These are phyloP conservation scores for Xiphorhynchus erythropygius DNA, from an alignment of 2,797 vertebrate genomes.

Conservation along the genomic window DNA sequence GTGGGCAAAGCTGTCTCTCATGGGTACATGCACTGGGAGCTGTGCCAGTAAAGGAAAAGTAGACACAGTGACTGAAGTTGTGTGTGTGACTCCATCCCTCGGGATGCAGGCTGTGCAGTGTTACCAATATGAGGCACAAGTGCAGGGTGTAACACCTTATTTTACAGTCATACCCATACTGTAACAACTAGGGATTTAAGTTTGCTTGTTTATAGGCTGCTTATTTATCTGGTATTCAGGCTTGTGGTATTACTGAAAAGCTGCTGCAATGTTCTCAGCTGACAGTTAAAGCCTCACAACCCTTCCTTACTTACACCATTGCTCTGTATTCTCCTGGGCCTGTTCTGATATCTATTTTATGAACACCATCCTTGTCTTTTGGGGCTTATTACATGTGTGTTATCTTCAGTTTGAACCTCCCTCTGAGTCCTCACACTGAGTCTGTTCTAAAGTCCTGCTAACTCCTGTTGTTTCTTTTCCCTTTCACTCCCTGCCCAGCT, in stretches of 20 bases:
- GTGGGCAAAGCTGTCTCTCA: background rate
- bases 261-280: background rate
- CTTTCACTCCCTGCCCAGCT: background rate
- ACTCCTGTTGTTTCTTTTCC: background rate
- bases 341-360: background rate
- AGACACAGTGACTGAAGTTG: background rate
- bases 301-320: background rate
- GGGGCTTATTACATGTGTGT: background rate
- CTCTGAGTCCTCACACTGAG: background rate
- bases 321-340: background rate
- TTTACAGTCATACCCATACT: background rate
- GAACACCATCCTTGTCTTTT: background rate
- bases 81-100: rapidly evolving
- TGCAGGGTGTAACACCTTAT: rapidly evolving
- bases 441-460: background rate
- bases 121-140: background rate
- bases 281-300: background rate
- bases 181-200: background rate
- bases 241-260: background rate
- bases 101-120: background rate
- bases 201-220: background rate
- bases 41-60: background rate
- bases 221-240: background rate
- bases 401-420: background rate
- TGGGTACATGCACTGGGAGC: rapidly evolving